Conservation (phyloP, 1,140 invertebrate species). For the Melitaea cinxia region DNA sequence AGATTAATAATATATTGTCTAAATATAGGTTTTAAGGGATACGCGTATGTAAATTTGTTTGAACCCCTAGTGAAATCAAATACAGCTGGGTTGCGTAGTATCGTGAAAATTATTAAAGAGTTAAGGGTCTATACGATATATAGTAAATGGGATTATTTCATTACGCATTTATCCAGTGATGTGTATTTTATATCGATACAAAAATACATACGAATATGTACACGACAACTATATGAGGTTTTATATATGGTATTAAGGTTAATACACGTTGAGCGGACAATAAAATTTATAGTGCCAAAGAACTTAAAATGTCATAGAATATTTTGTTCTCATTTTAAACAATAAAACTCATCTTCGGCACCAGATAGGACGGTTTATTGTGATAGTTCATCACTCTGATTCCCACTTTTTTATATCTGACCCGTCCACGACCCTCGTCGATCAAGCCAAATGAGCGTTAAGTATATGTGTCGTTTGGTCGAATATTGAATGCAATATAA, state of each 20-base stretch:
- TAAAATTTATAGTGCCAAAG: not conserved
- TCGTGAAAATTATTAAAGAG: constrained; percentile 3
- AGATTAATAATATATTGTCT: constrained; percentile 81
- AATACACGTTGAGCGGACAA: not conserved
- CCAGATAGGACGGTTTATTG: constrained; percentile 24
- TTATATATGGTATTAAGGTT: not conserved
- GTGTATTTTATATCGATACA: no score
- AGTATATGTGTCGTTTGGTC: constrained; percentile 13
- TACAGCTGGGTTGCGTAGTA: constrained; percentile 45
- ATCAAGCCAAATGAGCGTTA: constrained; percentile 8
- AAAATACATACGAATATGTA: no score
- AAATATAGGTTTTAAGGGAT: constrained; percentile 73
- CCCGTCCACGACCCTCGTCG: not conserved
- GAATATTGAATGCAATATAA: constrained; percentile 27
- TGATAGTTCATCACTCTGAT: constrained; percentile 43
- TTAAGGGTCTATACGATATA: not conserved
- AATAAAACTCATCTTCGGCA: constrained; percentile 24
- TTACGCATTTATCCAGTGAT: not conserved
- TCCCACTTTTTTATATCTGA: constrained; percentile 41
- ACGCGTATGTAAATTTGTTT: constrained; percentile 68
- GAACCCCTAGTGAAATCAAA: constrained; percentile 59
- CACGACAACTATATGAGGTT: no score
- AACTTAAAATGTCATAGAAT: not conserved
- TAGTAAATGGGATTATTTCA: not conserved
- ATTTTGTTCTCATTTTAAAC: constrained; percentile 9